Percentiles rank a stretch among this genome's conserved stretches.
These are phyloP conservation scores for Polyommatus iphigenia DNA, from an alignment of 2,888 invertebrate species.

Conservation along the genomic window DNA sequence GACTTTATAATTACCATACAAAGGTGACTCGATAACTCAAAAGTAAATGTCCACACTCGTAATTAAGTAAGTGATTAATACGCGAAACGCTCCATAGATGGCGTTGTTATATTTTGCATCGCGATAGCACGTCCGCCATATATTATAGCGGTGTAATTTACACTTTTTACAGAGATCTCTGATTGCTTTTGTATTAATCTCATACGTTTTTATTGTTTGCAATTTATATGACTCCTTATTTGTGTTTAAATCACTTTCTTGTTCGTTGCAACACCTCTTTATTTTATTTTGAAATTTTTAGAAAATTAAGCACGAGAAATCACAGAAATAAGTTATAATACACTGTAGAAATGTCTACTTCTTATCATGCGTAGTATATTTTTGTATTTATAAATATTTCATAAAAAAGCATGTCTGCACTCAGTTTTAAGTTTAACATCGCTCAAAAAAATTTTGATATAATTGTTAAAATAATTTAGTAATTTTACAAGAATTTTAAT, in stretches of 20 bases:
- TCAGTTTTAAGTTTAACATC: no score
- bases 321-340: neutral
- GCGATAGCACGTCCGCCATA: slow-evolving; percentile 43
- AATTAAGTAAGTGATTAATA: slow-evolving; percentile 36
- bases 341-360: no score
- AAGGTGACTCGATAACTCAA: slow-evolving; percentile 32
- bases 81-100: slow-evolving; percentile 49
- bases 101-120: slow-evolving; percentile 51
- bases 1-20: slow-evolving; percentile 50
- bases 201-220: slow-evolving; percentile 31
- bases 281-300: neutral
- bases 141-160: slow-evolving; percentile 43
- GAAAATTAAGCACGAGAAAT: neutral
- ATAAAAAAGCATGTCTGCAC: neutral
- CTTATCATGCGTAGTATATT: no score
- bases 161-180: slow-evolving; percentile 41
- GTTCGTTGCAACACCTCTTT: neutral
- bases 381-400: no score
- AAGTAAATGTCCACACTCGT: slow-evolving; percentile 28
- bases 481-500: no score
- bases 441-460: neutral
- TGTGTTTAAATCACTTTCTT: neutral
- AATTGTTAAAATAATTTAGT: neutral
- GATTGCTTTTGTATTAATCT: slow-evolving; percentile 41
- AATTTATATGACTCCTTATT: slow-evolving; percentile 27